Evolutionary conservation across 2,888 invertebrate genomes (phyloP), one percentile per base, ranked within the genome.

Genomic region (Volucella inanis): DNA sequence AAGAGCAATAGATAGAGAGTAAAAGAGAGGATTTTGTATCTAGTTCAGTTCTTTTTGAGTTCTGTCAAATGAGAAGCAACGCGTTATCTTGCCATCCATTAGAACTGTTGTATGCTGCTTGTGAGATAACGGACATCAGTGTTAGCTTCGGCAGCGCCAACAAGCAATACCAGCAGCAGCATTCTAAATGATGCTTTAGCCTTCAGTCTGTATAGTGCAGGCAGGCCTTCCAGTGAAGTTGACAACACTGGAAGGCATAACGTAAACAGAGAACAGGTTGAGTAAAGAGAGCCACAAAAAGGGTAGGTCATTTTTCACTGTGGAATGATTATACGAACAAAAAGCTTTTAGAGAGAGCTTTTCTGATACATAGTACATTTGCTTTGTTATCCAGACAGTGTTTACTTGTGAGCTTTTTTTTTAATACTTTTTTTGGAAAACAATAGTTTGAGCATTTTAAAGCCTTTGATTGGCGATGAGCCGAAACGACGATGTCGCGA

Each of bases 191-290:
- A 47, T 55, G 74, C 55, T 76, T 11, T 10, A 71, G 22, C 18
- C 74, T 67, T 45, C 22, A 45, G 31, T 54, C 38, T 22, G n/a
- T 50, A 47, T 31, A 61, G 61, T 43, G 11, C 62, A 47, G 38
- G 12, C 18, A 22, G 18, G 64, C 31, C 57, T 84, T 84, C 79
- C 84, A 84, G 55, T 65, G 43, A 52, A 70, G 71, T 64, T 65
- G 64, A 57, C 15, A 47, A 50, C 38, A 68, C 49, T 83, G 83
- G 78, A 78, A 83, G 18, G 15, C 14, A 65, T 67, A 84, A 84
- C 61, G 80, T 84, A 84, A 84, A 84, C 84, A 84, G 84, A 84
- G 84, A 84, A 75, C 45, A 38, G 62, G 31, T 6, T 31, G 22
- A 54, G 52, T 57, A 49, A 18, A 64, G 18, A 54, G 14, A 14